Conservation (phyloP, 2,113 vertebrate species). For the Donacobius atricapilla region DNA sequence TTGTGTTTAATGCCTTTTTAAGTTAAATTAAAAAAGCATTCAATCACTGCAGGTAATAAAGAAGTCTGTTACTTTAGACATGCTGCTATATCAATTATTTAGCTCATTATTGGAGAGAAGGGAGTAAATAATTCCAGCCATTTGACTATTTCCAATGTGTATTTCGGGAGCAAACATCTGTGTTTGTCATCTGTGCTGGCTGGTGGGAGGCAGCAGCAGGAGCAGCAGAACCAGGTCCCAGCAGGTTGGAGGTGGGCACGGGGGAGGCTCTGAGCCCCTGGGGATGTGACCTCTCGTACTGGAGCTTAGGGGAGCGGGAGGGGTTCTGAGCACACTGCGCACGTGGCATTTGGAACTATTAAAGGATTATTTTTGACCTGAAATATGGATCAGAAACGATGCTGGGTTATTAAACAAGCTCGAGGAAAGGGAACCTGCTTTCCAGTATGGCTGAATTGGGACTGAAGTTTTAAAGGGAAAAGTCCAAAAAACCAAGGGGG, state of each 20-base stretch:
- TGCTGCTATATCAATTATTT: constrained; percentile 39
- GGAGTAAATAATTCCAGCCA: constrained; percentile 22
- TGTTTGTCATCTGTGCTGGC: neutral
- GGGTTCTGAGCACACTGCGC: neutral
- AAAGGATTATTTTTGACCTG: constrained; percentile 46
- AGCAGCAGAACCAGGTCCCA: neutral
- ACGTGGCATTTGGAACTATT: neutral
- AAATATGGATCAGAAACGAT: neutral
- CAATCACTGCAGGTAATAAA: constrained; percentile 68
- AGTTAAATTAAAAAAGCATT: constrained; percentile 68
- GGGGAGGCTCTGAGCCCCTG: neutral
- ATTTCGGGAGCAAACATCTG: constrained; percentile 35
- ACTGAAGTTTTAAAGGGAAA: neutral
- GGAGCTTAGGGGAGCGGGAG: neutral
- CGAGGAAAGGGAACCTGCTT: neutral
- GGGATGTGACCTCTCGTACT: constrained; percentile 13
- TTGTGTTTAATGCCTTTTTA: constrained; percentile 66
- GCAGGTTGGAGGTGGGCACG: neutral
- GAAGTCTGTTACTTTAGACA: constrained; percentile 37
- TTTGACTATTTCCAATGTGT: neutral
- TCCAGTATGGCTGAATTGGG: neutral
- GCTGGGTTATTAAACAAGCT: neutral
- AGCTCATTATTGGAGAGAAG: constrained; percentile 35
- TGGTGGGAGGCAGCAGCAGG: neutral
- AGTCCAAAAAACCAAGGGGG: neutral